Evolutionary conservation across 2,888 invertebrate genomes (phyloP).

Genomic region (Machimus rusticus): DNA sequence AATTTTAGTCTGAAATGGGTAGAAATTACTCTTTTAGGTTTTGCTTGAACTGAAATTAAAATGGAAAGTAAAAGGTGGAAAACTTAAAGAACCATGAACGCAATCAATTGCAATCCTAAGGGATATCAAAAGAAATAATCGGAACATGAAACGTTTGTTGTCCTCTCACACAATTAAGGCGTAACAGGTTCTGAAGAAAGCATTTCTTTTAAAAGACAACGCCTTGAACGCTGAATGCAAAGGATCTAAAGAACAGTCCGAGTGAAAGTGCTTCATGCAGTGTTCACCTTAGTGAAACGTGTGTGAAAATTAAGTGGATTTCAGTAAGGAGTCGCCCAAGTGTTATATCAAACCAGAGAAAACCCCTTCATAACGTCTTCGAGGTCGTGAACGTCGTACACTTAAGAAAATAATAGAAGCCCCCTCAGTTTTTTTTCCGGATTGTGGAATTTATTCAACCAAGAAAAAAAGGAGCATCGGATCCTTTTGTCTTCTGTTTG

Average conservation of each 20-base stretch:
- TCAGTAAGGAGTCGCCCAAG: background rate
- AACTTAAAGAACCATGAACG: too few relatives aligned
- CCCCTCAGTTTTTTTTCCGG: background rate
- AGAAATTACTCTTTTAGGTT: too few relatives aligned
- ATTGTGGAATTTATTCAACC: background rate
- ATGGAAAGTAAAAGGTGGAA: too few relatives aligned
- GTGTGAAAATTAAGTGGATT: background rate
- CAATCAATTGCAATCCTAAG: background rate
- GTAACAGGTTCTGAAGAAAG: background rate
- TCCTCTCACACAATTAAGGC: background rate
- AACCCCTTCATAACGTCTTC: background rate
- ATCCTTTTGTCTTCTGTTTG: constrained; percentile 25
- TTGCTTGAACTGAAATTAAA: too few relatives aligned
- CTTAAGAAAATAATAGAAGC: background rate
- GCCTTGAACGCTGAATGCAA: background rate
- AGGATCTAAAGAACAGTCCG: background rate
- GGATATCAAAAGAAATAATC: background rate
- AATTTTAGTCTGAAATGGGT: too few relatives aligned
- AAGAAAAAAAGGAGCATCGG: background rate
- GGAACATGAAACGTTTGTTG: background rate
- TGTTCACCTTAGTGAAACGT: background rate
- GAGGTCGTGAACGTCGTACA: background rate
- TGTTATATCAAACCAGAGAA: constrained; percentile 1
- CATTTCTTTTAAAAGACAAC: background rate
- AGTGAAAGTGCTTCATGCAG: background rate